phyloP scores from a whole-genome alignment of 2,888 invertebrate genomes.

The Bembecia ichneumoniformis region DNA sequence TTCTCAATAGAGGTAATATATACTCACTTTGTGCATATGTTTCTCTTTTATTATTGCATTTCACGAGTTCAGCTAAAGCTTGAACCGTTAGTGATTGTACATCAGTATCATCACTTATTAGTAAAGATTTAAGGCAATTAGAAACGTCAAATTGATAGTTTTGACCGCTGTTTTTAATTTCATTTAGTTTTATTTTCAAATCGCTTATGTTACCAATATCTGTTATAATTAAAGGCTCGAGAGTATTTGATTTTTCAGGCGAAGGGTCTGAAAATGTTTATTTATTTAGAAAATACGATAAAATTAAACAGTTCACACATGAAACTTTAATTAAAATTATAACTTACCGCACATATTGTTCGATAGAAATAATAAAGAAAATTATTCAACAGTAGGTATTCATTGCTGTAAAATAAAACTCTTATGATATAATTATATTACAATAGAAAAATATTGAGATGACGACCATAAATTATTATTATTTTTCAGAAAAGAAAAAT shows the following conservation, averaged over 20 bases:
- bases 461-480: too few species aligned
- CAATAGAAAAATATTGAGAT: not conserved
- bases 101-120: conserved; percentile 56
- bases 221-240: conserved; percentile 52
- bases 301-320: not conserved
- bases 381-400: not conserved
- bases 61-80: conserved; percentile 86
- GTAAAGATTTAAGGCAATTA: conserved; percentile 49
- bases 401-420: too few species aligned
- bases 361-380: conserved; percentile 3
- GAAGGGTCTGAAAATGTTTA: conserved; percentile 28
- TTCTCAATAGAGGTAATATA: conserved; percentile 70
- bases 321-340: conserved; percentile 28
- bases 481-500: too few species aligned
- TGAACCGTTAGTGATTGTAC: conserved; percentile 75
- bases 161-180: conserved; percentile 54
- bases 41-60: conserved; percentile 81
- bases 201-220: conserved; percentile 51
- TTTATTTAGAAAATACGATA: not conserved
- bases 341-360: conserved; percentile 12
- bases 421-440: too few species aligned
- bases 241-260: conserved; percentile 49
- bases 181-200: conserved; percentile 56
- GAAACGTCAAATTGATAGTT: conserved; percentile 61
- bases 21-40: conserved; percentile 76